A percentile compares a stretch with the other conserved stretches of the same genome.
Evolutionary conservation across 2,113 vertebrate species (phyloP).

Genomic region (Mormyrus iriodes): DNA sequence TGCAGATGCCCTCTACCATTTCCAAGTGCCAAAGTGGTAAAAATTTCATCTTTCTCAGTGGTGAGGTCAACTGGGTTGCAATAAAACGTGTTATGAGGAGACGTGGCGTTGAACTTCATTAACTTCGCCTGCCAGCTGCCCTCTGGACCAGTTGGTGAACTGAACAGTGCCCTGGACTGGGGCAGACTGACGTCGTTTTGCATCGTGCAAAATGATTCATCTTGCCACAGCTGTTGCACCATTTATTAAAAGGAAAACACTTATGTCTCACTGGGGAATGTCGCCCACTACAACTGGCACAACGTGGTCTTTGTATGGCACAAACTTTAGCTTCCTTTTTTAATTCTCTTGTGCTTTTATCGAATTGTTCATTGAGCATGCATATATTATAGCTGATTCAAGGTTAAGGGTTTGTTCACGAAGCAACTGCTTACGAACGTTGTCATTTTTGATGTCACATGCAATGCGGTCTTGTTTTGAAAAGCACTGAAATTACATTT

Average conservation of each 20-base stretch:
- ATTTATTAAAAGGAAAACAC: constrained; percentile 12
- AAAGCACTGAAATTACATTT: neutral
- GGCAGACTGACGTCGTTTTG: constrained; percentile 1
- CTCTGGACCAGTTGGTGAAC: neutral
- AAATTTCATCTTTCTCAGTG: neutral
- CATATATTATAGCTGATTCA: neutral
- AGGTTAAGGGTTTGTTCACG: neutral
- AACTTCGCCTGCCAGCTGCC: neutral
- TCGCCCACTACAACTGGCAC: neutral
- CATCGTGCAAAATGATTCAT: constrained; percentile 5
- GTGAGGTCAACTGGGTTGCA: neutral
- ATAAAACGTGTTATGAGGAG: neutral
- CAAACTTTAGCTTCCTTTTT: constrained; percentile 5
- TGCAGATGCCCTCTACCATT: neutral
- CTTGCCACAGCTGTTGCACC: neutral
- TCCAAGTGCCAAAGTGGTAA: neutral
- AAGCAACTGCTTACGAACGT: neutral
- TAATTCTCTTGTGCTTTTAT: neutral
- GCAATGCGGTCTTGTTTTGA: neutral
- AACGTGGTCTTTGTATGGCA: neutral
- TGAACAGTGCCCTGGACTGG: neutral
- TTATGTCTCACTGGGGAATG: neutral
- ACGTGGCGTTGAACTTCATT: neutral
- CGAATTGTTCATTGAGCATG: neutral
- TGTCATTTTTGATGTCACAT: neutral